phyloP scores from a whole-genome alignment of 2,797 vertebrate genomes.

The Etheostoma perlongum region DNA sequence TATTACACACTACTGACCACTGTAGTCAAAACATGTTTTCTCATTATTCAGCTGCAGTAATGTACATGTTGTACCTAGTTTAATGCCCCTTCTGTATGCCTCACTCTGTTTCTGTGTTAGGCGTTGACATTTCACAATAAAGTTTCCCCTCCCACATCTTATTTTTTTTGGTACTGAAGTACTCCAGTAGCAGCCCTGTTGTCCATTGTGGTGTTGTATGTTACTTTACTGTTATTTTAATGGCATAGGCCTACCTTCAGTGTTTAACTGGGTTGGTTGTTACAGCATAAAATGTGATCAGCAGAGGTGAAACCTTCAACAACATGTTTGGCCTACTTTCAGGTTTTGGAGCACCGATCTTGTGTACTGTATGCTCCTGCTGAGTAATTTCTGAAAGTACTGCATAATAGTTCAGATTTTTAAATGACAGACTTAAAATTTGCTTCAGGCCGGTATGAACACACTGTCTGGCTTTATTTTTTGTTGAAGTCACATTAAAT shows the following conservation, averaged over 20 bases:
- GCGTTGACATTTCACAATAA: constrained; percentile 68
- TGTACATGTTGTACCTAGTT: neutral
- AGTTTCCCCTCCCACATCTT: constrained; percentile 77
- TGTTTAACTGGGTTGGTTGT: neutral
- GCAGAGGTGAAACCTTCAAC: constrained; percentile 13
- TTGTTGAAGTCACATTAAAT: neutral
- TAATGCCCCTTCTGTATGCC: constrained; percentile 9
- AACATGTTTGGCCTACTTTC: constrained; percentile 3
- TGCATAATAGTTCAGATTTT: neutral
- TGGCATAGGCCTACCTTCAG: neutral
- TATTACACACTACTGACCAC: neutral
- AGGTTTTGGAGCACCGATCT: constrained; percentile 13
- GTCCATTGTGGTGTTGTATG: constrained; percentile 28
- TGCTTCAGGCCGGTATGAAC: constrained; percentile 12
- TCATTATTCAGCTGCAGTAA: neutral
- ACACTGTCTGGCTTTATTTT: neutral
- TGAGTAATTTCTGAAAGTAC: constrained; percentile 41
- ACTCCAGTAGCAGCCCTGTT: constrained; percentile 10
- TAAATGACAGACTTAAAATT: constrained; percentile 15
- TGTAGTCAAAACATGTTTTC: neutral
- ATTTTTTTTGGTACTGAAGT: constrained; percentile 24
- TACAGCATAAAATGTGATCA: neutral
- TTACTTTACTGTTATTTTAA: neutral
- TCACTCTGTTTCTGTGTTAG: constrained; percentile 42
- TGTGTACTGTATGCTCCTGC: constrained; percentile 15